Evolutionary conservation across 1,140 invertebrate species (phyloP).

Genomic region (Drosophila chauvacae): DNA sequence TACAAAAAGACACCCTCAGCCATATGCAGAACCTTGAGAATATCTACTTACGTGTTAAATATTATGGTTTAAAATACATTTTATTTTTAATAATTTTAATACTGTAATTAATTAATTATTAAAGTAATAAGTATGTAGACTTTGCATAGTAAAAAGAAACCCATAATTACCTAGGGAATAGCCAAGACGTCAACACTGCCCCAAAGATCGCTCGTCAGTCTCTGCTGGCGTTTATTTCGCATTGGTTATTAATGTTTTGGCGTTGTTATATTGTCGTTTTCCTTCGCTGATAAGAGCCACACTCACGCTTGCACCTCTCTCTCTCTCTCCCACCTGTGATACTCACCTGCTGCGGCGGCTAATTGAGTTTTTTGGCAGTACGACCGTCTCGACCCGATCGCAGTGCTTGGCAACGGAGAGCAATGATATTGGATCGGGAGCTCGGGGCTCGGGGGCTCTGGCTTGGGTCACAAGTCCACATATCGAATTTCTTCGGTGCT

Average conservation of each 20-base stretch:
- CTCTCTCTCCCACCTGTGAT: background rate
- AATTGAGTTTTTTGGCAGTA: constrained; percentile 57
- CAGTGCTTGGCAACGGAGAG: constrained; percentile 51
- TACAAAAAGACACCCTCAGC: background rate
- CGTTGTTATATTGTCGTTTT: constrained; percentile 73
- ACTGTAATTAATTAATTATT: background rate
- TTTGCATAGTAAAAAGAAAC: background rate
- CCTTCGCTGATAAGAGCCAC: constrained; percentile 68
- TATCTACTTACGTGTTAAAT: background rate
- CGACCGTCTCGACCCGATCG: constrained; percentile 32
- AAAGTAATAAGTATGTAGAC: too few species aligned
- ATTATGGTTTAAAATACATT: background rate
- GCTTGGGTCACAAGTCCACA: constrained; percentile 73
- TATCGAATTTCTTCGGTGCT: constrained; percentile 61
- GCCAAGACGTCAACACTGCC: constrained; percentile 1
- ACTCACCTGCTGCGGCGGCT: constrained; percentile 35
- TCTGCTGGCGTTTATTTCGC: constrained; percentile 54
- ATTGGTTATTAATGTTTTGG: constrained; percentile 71
- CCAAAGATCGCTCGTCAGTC: constrained; percentile 16
- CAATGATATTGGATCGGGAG: background rate
- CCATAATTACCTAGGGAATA: background rate
- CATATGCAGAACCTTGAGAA: background rate
- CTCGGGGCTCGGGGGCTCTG: background rate
- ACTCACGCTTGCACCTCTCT: background rate
- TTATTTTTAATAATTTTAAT: background rate